A percentile compares a stretch with the other conserved stretches of the same genome.
phyloP scores from a whole-genome alignment of 2,113 vertebrate species.

The Salvelinus fontinalis region DNA sequence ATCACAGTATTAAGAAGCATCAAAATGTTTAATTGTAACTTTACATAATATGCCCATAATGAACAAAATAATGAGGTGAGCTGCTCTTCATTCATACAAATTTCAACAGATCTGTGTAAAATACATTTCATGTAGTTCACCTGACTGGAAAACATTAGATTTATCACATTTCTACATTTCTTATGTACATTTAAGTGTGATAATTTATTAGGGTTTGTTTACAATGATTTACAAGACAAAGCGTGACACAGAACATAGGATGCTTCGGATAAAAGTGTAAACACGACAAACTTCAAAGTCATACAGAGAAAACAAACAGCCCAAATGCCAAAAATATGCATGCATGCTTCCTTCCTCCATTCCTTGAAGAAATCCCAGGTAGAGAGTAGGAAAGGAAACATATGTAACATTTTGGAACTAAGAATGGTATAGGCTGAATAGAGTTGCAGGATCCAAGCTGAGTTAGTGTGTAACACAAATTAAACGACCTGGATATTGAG shows the following conservation, averaged over 20 bases:
- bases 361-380: too few relatives aligned
- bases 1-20: constrained; percentile 44
- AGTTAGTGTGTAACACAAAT: too few relatives aligned
- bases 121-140: background rate
- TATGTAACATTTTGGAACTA: too few relatives aligned
- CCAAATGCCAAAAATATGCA: too few relatives aligned
- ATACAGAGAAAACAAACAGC: too few relatives aligned
- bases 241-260: background rate
- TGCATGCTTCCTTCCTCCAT: too few relatives aligned
- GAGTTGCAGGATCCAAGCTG: too few relatives aligned
- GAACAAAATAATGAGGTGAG: background rate
- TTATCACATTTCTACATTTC: background rate
- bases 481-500: background rate
- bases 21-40: constrained; percentile 52
- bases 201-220: too few relatives aligned
- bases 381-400: too few relatives aligned
- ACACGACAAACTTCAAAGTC: background rate
- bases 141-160: background rate
- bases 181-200: constrained; percentile 3
- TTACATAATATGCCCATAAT: background rate
- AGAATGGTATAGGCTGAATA: too few relatives aligned
- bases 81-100: background rate
- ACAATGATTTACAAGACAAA: too few relatives aligned
- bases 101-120: constrained; percentile 6
- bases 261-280: background rate